Conservation (phyloP, 1,140 invertebrate genomes). For the Papilio glaucus region DNA sequence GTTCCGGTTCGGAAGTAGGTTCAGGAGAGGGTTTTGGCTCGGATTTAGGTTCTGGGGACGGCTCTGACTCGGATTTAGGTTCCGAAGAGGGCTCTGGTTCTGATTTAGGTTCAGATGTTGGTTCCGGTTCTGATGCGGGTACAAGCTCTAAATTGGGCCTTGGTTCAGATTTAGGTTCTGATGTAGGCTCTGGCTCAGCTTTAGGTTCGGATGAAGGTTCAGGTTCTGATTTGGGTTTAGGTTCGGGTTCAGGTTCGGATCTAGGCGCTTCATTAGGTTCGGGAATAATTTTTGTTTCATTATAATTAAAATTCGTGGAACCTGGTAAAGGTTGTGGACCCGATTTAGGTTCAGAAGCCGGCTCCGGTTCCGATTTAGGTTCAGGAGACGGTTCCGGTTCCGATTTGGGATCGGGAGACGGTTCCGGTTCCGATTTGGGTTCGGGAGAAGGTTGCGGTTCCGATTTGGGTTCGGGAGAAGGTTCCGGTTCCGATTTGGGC, state of each 20-base stretch:
- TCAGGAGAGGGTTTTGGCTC: slow-evolving; percentile 79
- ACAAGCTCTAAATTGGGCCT: slow-evolving; percentile 78
- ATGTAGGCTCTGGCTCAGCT: slow-evolving; percentile 75
- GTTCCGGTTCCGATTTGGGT: slow-evolving; percentile 71
- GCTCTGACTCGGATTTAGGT: slow-evolving; percentile 76
- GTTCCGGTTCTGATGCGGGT: slow-evolving; percentile 73
- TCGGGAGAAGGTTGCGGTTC: slow-evolving; percentile 58
- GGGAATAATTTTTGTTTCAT: slow-evolving; percentile 48
- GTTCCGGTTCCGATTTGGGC: slow-evolving; percentile 68
- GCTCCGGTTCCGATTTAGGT: slow-evolving; percentile 50
- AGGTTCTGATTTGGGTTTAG: slow-evolving; percentile 78
- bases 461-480: slow-evolving; percentile 41
- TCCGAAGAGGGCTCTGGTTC: slow-evolving; percentile 79
- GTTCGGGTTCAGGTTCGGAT: slow-evolving; percentile 75
- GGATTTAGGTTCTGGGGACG: slow-evolving; percentile 66
- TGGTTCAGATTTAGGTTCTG: slow-evolving; percentile 78
- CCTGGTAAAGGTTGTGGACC: slow-evolving; percentile 56
- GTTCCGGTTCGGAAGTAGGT: slow-evolving; percentile 78
- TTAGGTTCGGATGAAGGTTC: slow-evolving; percentile 76
- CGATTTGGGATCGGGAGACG: slow-evolving; percentile 66
- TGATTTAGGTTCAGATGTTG: slow-evolving; percentile 77
- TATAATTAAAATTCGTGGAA: slow-evolving; percentile 40
- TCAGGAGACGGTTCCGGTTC: slow-evolving; percentile 76
- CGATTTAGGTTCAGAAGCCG: slow-evolving; percentile 65
- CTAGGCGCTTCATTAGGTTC: slow-evolving; percentile 52